Conservation (phyloP, 2,797 vertebrate species). For the Malurus splendens region DNA sequence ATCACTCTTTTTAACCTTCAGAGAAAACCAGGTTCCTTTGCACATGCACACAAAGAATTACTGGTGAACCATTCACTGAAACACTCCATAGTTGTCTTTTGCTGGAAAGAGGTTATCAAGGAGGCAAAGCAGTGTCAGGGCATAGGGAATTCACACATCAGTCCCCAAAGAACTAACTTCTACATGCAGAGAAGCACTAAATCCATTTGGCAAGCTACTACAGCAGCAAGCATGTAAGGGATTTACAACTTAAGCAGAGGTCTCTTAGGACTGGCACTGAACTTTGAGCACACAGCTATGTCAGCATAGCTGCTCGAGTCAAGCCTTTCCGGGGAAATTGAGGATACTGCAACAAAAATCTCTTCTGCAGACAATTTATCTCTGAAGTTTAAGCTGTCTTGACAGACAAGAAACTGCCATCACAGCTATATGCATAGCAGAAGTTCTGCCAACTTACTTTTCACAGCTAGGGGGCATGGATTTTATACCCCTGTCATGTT, state of each 20-base stretch:
- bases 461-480: conserved; percentile 4
- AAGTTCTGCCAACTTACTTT: neutral
- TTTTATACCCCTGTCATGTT: neutral
- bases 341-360: neutral
- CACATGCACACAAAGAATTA: neutral
- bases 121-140: neutral
- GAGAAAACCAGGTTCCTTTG: neutral
- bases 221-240: neutral
- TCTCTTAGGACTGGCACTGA: conserved; percentile 3
- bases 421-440: neutral
- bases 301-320: neutral
- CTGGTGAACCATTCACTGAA: neutral
- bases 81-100: neutral
- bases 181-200: neutral
- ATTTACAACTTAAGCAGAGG: neutral
- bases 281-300: neutral
- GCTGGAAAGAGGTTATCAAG: neutral
- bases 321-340: neutral
- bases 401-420: conserved; percentile 4
- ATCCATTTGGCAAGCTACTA: conserved; percentile 14
- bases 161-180: neutral
- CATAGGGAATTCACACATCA: neutral
- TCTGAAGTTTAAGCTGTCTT: neutral
- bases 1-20: neutral
- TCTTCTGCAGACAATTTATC: neutral